A percentile compares a stretch with the other conserved stretches of the same genome.
Evolutionary conservation across 2,888 invertebrate genomes (phyloP).

Genomic region (Ischnura elegans): DNA sequence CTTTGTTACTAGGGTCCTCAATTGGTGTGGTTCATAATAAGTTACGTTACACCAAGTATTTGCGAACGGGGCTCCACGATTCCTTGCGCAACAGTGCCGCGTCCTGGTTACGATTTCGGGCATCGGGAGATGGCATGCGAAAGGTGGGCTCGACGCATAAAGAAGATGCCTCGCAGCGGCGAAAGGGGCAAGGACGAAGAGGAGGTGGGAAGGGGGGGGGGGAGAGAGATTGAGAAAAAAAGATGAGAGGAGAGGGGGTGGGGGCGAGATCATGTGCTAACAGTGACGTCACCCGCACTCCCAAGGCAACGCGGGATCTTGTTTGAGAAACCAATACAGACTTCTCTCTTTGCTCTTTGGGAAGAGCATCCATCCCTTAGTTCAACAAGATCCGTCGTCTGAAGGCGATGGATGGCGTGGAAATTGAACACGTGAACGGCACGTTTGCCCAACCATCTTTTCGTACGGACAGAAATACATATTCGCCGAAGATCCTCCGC

Average conservation of each 20-base stretch:
- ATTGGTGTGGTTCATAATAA: too few relatives aligned
- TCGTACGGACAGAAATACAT: neutral
- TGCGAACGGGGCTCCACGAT: too few relatives aligned
- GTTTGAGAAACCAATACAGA: constrained; percentile 62
- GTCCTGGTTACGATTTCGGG: neutral
- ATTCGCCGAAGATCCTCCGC: neutral
- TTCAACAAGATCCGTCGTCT: neutral
- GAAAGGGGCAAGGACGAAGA: neutral
- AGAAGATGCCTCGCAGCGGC: neutral
- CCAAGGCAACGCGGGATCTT: constrained; percentile 14
- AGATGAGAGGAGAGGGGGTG: neutral
- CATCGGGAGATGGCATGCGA: neutral
- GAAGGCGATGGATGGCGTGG: neutral
- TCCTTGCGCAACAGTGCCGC: neutral
- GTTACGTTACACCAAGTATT: too few relatives aligned
- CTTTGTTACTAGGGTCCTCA: too few relatives aligned
- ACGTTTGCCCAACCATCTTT: neutral
- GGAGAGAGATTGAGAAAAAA: neutral
- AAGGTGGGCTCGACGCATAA: neutral
- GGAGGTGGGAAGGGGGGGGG: neutral
- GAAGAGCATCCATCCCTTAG: constrained; percentile 30
- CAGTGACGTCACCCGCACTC: constrained; percentile 46
- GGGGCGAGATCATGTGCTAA: neutral
- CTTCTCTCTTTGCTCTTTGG: constrained; percentile 49
- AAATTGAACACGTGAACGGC: constrained; percentile 1